A percentile compares a stretch with the other conserved stretches of the same genome.
These are phyloP conservation scores for Acanthosepion esculentum DNA, from an alignment of 2,888 invertebrate species.

Conservation along the genomic window DNA sequence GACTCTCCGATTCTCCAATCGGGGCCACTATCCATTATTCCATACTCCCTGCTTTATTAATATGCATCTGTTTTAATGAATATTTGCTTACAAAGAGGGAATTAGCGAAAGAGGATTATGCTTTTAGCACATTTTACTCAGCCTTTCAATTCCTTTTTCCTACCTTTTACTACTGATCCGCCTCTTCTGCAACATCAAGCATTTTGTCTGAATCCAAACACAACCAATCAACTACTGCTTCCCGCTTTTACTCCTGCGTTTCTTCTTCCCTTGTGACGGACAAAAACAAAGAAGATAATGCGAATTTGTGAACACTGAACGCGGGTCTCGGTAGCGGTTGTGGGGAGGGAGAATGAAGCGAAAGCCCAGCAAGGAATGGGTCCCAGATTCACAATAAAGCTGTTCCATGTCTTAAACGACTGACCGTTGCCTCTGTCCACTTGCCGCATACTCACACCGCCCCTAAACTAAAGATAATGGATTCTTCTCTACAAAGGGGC, in stretches of 20 bases:
- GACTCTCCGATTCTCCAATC: too few species aligned
- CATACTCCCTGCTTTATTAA: too few species aligned
- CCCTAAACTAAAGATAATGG: constrained; percentile 2
- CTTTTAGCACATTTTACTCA: too few species aligned
- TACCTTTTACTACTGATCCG: too few species aligned
- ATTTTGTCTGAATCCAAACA: too few species aligned
- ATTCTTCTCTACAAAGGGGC: not conserved
- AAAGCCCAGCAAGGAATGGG: not conserved
- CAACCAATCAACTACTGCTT: not conserved
- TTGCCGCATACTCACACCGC: not conserved
- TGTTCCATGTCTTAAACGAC: not conserved
- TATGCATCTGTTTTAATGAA: too few species aligned
- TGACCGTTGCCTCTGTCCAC: not conserved
- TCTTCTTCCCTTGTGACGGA: not conserved
- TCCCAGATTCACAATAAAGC: constrained; percentile 33
- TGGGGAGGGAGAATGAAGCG: not conserved
- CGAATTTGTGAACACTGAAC: not conserved
- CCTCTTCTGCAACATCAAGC: too few species aligned
- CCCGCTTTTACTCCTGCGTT: not conserved
- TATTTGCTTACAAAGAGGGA: too few species aligned
- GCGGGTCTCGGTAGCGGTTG: not conserved
- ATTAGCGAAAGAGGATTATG: too few species aligned
- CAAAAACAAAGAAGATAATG: not conserved
- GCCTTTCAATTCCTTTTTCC: too few species aligned
- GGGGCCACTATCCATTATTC: too few species aligned